Evolutionary conservation across 2,888 invertebrate genomes (phyloP).

Genomic region (Andrena camellia): DNA sequence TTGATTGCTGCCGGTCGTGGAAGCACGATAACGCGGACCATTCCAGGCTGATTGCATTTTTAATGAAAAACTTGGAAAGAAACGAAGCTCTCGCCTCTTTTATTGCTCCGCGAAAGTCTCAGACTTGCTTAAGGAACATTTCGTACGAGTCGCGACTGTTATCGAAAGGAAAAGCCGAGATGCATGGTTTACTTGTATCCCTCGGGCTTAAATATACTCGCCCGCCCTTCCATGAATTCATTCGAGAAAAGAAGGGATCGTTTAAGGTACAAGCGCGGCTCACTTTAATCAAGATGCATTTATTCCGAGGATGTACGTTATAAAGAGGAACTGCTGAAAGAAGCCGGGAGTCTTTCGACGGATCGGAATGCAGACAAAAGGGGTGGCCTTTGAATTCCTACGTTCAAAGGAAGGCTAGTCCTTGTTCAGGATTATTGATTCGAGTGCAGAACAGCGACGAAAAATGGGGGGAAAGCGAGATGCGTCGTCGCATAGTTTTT

Average conservation of each 20-base stretch:
- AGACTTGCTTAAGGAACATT: neutral
- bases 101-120: neutral
- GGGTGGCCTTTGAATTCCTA: slow-evolving; percentile 52
- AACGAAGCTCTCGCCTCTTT: neutral
- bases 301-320: slow-evolving; percentile 5
- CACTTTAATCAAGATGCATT: slow-evolving; percentile 8
- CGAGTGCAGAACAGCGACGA: slow-evolving; percentile 34
- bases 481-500: slow-evolving; percentile 48
- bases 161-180: no score
- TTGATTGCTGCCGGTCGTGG: slow-evolving; percentile 28
- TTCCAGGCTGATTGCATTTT: neutral
- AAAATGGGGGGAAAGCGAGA: slow-evolving; percentile 25
- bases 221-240: neutral
- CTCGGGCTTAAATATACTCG: no score
- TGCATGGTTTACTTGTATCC: no score
- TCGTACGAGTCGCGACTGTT: neutral
- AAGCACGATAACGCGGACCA: slow-evolving; percentile 16
- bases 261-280: neutral
- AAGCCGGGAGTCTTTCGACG: slow-evolving; percentile 3
- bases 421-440: slow-evolving; percentile 61
- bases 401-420: slow-evolving; percentile 49
- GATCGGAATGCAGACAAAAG: slow-evolving; percentile 48
- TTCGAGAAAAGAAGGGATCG: neutral
- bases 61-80: neutral
- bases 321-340: slow-evolving; percentile 9